Percentiles rank a stretch among this genome's conserved stretches.
Conservation (phyloP, 2,888 invertebrate genomes). For the Ennomos quercinarius region DNA sequence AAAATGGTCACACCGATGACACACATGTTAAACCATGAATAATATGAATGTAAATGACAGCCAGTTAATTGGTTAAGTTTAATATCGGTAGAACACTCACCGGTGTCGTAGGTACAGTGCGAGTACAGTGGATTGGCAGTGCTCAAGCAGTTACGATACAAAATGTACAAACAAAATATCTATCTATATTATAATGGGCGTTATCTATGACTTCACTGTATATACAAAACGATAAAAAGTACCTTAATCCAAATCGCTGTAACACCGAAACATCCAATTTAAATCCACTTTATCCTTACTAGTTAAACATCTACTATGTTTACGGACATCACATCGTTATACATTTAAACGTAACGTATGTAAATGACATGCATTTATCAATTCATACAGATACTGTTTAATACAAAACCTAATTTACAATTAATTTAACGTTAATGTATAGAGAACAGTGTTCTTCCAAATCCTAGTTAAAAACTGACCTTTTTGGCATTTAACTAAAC, state of each 20-base stretch:
- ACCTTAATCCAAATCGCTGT: slow-evolving; percentile 29
- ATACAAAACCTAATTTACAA: slow-evolving; percentile 19
- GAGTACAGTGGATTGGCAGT: slow-evolving; percentile 46
- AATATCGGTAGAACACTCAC: neutral
- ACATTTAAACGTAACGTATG: slow-evolving; percentile 6
- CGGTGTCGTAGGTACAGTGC: neutral
- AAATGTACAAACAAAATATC: slow-evolving; percentile 42
- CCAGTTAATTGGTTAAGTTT: neutral
- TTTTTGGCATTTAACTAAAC: slow-evolving; percentile 60
- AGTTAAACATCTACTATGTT: slow-evolving; percentile 13
- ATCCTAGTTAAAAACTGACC: slow-evolving; percentile 52
- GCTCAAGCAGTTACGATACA: slow-evolving; percentile 42
- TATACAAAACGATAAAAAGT: slow-evolving; percentile 8
- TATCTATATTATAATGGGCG: too few species aligned
- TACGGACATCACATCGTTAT: slow-evolving; percentile 18
- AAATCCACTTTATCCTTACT: slow-evolving; percentile 20
- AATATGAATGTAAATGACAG: neutral
- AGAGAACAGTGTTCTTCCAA: slow-evolving; percentile 18
- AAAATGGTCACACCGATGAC: slow-evolving; percentile 13
- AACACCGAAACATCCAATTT: slow-evolving; percentile 27
- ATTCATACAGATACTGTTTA: slow-evolving; percentile 2
- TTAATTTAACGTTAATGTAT: slow-evolving; percentile 17
- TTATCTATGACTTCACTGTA: slow-evolving; percentile 23
- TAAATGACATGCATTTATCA: neutral
- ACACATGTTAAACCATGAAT: neutral